phyloP scores from a whole-genome alignment of 2,888 invertebrate species.

The Schrankia costaestrigalis region DNA sequence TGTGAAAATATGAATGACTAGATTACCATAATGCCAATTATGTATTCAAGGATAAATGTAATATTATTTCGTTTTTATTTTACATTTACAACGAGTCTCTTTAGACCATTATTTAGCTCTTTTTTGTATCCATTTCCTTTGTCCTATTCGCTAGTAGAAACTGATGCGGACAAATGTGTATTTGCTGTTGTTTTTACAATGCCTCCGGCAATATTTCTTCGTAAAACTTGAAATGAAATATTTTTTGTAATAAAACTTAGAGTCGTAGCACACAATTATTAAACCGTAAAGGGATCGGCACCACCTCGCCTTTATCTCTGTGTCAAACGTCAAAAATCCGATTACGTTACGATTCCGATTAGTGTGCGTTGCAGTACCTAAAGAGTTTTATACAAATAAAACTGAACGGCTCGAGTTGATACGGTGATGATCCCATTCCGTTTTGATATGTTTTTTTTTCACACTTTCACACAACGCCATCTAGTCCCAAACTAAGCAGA shows the following conservation, averaged over 20 bases:
- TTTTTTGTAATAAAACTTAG: constrained; percentile 44
- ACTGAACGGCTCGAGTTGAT: too few relatives aligned
- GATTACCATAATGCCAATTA: constrained; percentile 30
- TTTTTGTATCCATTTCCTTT: constrained; percentile 60
- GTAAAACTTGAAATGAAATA: constrained; percentile 41
- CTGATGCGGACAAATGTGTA: constrained; percentile 56
- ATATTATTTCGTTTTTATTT: constrained; percentile 39
- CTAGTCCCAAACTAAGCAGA: too few relatives aligned
- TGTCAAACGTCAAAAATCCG: too few relatives aligned
- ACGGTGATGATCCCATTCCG: too few relatives aligned
- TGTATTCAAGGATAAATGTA: constrained; percentile 28
- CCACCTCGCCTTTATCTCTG: too few relatives aligned
- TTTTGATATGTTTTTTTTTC: too few relatives aligned
- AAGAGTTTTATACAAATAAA: too few relatives aligned
- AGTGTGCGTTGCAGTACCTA: too few relatives aligned
- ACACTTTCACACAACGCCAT: too few relatives aligned
- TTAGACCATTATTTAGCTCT: constrained; percentile 57
- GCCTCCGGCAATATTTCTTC: constrained; percentile 43
- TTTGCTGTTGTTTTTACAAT: constrained; percentile 46
- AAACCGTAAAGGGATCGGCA: too few relatives aligned
- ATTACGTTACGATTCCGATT: too few relatives aligned
- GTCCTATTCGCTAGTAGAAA: constrained; percentile 56
- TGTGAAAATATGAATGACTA: constrained; percentile 27
- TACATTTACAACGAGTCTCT: constrained; percentile 34
- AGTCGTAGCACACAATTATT: too few relatives aligned